Evolutionary conservation across 2,888 invertebrate genomes (phyloP).

Genomic region (Troilus luridus): DNA sequence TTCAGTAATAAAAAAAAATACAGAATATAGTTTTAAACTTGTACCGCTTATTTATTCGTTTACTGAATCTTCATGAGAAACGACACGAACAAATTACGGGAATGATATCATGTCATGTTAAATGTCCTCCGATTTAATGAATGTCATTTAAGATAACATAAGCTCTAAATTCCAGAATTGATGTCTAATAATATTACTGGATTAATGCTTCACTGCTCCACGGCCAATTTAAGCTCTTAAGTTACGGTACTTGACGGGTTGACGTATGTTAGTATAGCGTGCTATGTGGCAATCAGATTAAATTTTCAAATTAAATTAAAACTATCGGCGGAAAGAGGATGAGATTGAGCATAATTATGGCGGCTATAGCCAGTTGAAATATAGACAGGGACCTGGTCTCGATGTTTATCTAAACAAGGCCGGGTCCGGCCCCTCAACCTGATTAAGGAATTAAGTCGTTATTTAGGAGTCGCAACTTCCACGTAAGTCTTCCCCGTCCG

Average conservation of each 20-base stretch:
- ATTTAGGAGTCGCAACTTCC: conserved; percentile 23
- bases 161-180: neutral
- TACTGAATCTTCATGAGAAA: neutral
- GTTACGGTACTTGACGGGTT: neutral
- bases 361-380: neutral
- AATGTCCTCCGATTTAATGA: neutral
- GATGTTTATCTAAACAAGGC: conserved; percentile 5
- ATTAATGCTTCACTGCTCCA: neutral
- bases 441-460: conserved; percentile 20
- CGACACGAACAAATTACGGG: neutral
- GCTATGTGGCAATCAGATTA: neutral
- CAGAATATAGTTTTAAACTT: neutral
- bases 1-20: neutral
- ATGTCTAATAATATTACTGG: neutral
- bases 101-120: neutral
- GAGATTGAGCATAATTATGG: neutral
- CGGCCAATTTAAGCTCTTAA: neutral
- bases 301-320: conserved; percentile 28
- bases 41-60: neutral
- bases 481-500: neutral
- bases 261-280: conserved; percentile 6
- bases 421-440: neutral
- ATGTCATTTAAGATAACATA: neutral
- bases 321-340: neutral
- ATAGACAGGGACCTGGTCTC: neutral